Base-by-base conservation (phyloP, 2,888 invertebrate species). In the Drosophila maculinotata region DNA sequence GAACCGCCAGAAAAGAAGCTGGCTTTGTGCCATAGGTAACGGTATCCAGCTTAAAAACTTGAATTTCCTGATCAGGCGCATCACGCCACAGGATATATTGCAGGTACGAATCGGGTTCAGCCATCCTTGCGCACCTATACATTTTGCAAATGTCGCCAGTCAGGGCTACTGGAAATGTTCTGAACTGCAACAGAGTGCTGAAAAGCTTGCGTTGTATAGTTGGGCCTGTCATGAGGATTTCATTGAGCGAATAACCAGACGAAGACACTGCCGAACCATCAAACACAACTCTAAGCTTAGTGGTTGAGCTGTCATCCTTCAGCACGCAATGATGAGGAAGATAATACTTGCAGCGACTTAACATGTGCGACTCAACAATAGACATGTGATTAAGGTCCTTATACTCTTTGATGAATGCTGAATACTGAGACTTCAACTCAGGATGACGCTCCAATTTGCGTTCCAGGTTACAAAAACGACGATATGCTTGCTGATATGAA, bases 401-500 rank as follows among this genome's bases (percentile, higher is more conserved):
- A 7, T 26, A 26, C 6, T 26, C 26, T 5, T 26, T 2, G 1
- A 26, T 26, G 8, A 26, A 26, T 2, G 26, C 26, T 26, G 30
- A 38, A 38, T 25, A n/a, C 7, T 25, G 23, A 6, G 14, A 5
- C 6, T 33, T 33, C 0, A 14, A 12, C 6, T 4, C 12, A 12
- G 33, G 33, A 12, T 12, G 12, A 12, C 12, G 12, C 6, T 33
- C 33, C 6, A 33, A 6, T 12, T 12, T 33, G 12, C 33, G 14
- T 12, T 33, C 6, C 14, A 33, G 12, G 12, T 33, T 33, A 6
- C 6, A 12, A 33, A 33, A 33, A 1, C 14, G 12, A 12, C 33
- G 33, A 14, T 12, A 14, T 12, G 33, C 33, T 33, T 33, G 33
- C 33, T 33, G 33, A 33, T 33, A 33, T 7, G 33, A 33, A 33